Base-by-base conservation (phyloP, 1,140 invertebrate species). In the Rhopalosiphum padi region DNA sequence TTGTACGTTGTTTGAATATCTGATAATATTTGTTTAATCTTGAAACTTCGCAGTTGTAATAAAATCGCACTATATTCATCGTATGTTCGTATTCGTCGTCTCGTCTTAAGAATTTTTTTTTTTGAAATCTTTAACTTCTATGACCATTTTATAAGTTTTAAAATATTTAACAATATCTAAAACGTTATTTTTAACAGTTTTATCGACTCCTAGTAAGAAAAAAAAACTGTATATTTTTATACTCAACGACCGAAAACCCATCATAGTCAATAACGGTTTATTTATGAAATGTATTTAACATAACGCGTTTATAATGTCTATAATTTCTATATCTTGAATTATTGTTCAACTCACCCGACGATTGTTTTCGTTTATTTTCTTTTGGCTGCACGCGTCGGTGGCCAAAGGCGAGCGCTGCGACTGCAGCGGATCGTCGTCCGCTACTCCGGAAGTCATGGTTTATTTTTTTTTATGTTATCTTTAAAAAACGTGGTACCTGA, bases 351-450 rank as follows among this genome's bases (percentile, higher is more conserved):
- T 93, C 25, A 93, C 91, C 37, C 91, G n/a, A 55, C 91, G 82
- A 41, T 93, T 93, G 48, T 93, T 93, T 21, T 93, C 91, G 82
- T 93, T 93, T 51, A 83, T 93, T 25, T 93, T 93, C 41, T 93
- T 93, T 30, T 93, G 91, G 35, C 48, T 25, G 82, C 82, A 86
- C 35, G 48, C 30, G 48, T 93, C 91, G 6, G 48, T 2, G 91
- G 82, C 77, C 82, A 55, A 30, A 15, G 91, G 82, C 5, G 91
- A 85, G 5, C 68, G 68, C 46, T 82, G 41, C 43, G 90, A 51
- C 43, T 51, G 30, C 5, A 83, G 21, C 5, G 90, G 90, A 41
- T 85, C 91, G 77, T 86, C 91, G 77, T 25, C 82, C n/a, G 35
- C 77, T 15, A 60, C 91, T 41, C 82, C 91, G 82, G 91, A 93